Percentiles rank a stretch among this genome's conserved stretches.
phyloP scores from a whole-genome alignment of 1,140 invertebrate species.

The Anoplolepis gracilipes region DNA sequence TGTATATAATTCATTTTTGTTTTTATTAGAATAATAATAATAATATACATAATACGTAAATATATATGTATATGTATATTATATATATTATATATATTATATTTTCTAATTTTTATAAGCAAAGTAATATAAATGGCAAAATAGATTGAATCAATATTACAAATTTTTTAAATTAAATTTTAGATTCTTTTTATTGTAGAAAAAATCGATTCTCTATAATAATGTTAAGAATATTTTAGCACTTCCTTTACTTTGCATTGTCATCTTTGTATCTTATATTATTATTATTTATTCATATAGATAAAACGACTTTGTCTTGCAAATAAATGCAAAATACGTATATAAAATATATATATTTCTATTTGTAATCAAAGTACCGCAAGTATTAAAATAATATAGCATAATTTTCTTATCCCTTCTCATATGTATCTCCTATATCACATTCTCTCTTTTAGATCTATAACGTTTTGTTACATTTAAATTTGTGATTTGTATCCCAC shows the following conservation, averaged over 20 bases:
- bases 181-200: background rate
- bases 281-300: background rate
- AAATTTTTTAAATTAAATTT: no score
- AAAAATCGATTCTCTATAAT: background rate
- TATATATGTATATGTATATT: no score
- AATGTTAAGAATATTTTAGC: background rate
- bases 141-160: background rate
- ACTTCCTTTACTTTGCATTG: background rate
- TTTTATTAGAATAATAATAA: no score
- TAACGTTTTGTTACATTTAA: background rate
- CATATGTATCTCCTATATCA: background rate
- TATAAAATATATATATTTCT: conserved; percentile 20
- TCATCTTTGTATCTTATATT: no score
- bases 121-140: conserved; percentile 2
- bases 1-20: conserved; percentile 2
- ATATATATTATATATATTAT: no score
- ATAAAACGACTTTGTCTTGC: background rate
- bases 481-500: background rate
- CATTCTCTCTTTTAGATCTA: background rate
- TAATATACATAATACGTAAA: no score
- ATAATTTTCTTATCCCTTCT: conserved; percentile 14
- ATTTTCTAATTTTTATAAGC: background rate
- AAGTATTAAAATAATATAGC: background rate
- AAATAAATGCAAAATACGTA: background rate
- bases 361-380: background rate